Conservation (phyloP, 2,888 invertebrate genomes). For the Cephalotes varians region DNA sequence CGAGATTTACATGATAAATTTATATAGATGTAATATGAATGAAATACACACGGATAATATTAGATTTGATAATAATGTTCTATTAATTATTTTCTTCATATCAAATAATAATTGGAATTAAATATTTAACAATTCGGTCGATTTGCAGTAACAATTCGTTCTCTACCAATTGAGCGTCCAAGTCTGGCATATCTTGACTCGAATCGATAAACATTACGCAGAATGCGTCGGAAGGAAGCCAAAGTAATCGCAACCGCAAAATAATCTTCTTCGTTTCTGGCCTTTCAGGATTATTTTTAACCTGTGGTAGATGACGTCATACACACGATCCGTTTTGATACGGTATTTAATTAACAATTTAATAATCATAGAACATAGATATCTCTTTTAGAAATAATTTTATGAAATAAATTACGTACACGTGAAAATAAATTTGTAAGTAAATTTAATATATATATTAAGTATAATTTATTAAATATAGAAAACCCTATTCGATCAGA, state of each 20-base stretch:
- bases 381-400: background rate
- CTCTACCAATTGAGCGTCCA: background rate
- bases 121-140: background rate
- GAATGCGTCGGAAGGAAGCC: slow-evolving; percentile 83
- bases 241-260: slow-evolving; percentile 83
- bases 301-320: background rate
- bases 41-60: background rate
- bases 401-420: background rate
- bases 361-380: background rate
- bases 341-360: background rate
- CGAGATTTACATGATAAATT: background rate
- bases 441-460: background rate
- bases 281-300: slow-evolving; percentile 62
- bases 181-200: background rate
- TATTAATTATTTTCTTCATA: background rate
- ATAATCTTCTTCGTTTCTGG: slow-evolving; percentile 81
- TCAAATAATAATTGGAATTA: slow-evolving; percentile 13
- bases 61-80: slow-evolving; percentile 8
- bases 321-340: background rate
- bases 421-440: background rate
- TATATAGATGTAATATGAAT: background rate
- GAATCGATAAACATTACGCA: slow-evolving; percentile 66
- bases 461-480: background rate
- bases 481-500: no score
- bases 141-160: background rate